Base-by-base conservation (phyloP, 2,797 vertebrate genomes). In the Anguilla pacifica region DNA sequence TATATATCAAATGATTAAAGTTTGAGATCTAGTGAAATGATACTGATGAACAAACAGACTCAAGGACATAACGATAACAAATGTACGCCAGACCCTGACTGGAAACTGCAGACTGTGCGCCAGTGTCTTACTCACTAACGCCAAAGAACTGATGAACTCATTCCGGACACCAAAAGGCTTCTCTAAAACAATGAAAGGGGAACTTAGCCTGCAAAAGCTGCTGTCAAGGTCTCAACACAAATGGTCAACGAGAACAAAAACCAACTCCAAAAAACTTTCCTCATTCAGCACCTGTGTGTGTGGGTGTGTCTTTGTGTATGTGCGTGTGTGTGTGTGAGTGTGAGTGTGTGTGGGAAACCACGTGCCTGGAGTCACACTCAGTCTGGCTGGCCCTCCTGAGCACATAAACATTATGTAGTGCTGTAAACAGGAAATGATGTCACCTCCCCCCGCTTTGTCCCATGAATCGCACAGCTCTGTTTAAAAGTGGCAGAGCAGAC, bases 341-440 rank as follows among this genome's bases (percentile, higher is more conserved):
- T 39, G 72, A 39, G 72, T 74, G 13, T 74, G 72, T 74, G 72
- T 74, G 79, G 13, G 43, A 7, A 22, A 51, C 1, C 79, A 79
- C 1, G 19, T 49, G 79, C 43, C 35, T 7, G 22, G 77, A 49
- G 86, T 46, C 86, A 77, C 85, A 87, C 1, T 86, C 61, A 51
- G 64, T 89, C 84, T 83, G 67, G 83, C 86, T 86, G 87, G 84
- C 72, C 84, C 89, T 46, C 86, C 91, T n/a, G 25, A 67, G 64
- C 64, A 25, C 64, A 67, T 67, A 67, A 88, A 92, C 53, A 61
- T 93, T 90, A 93, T 89, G 88, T 85, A 9, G 49, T 90, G 31
- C 81, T 89, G 89, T 92, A 94, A 92, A 95, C 92, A 95, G 94
- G 91, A 94, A 95, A 94, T 92, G 86, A 92, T 91, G 90, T 91